Evolutionary conservation across 2,113 vertebrate species (phyloP), one percentile per base, ranked within the genome.

Genomic region (Oncorhynchus kisutch): DNA sequence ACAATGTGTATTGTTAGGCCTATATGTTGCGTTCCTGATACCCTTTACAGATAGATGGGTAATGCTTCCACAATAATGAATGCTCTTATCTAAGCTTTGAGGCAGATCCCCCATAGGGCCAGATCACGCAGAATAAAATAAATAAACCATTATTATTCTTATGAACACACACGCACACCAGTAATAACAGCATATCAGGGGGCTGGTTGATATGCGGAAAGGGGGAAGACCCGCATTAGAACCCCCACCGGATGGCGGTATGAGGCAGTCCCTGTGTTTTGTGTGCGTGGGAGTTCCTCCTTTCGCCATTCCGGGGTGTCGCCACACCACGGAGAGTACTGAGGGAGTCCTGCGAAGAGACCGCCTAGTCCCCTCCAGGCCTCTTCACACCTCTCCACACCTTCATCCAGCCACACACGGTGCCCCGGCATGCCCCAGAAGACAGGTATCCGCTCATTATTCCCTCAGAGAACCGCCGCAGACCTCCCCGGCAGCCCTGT

Each of bases 181-280:
- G 25, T 25, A 67, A 16, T 45, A n/a, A 45, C 67, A 68, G 8
- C 2, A 69, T n/a, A 69, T 13, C 20, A 48, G 11, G 22, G 8
- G 39, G 68, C 49, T 49, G 2, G 45, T 25, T 54, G 51, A 5
- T 18, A 54, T 16, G 45, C 2, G 1, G 5, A 62, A 22, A 62
- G 71, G 69, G 85, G 90, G 91, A 74, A 45, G 85, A 83, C 90
- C 89, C 86, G 81, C 72, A 85, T 78, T 88, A 54, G 14, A 54
- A 82, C 87, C 79, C 92, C 93, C 94, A 91, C 91, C 88, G 69
- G 93, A 92, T 93, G 94, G 93, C 94, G 87, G 92, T 92, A 91
- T 88, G 79, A 84, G 87, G 88, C 90, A 84, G 84, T 76, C 81
- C 80, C 84, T 79, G 80, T n/a, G n/a, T n/a, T n/a, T n/a, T 82